These are phyloP conservation scores for Apamea monoglypha DNA, from an alignment of 2,888 invertebrate genomes.

Conservation along the genomic window DNA sequence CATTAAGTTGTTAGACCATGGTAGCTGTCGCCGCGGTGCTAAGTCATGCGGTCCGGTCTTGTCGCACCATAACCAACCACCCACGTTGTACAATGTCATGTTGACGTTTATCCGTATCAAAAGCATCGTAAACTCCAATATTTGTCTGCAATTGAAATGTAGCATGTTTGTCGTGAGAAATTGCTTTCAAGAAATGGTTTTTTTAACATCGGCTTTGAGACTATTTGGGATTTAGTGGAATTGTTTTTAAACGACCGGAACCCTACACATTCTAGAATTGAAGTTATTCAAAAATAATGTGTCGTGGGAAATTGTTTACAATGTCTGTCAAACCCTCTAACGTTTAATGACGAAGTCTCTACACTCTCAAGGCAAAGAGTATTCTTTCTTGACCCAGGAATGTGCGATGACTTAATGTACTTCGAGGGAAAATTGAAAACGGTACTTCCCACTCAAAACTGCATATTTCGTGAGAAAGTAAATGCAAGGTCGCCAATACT, in stretches of 20 bases:
- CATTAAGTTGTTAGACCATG: conserved; percentile 73
- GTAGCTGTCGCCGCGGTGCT: conserved; percentile 74
- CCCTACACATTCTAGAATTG: conserved; percentile 12
- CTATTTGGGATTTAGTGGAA: conserved; percentile 7
- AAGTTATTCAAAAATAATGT: background rate
- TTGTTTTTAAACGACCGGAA: background rate
- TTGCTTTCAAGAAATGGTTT: conserved; percentile 14
- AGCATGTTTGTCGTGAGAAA: conserved; percentile 44
- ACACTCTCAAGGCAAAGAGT: background rate
- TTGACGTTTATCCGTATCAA: conserved; percentile 66
- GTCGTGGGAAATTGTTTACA: conserved; percentile 1
- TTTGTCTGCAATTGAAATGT: conserved; percentile 58
- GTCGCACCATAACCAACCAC: conserved; percentile 76
- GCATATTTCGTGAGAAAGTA: conserved; percentile 55
- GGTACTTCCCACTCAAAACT: conserved; percentile 27
- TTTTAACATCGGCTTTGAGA: conserved; percentile 5
- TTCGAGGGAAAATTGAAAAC: conserved; percentile 27
- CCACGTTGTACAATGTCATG: conserved; percentile 71
- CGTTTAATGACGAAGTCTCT: conserved; percentile 1
- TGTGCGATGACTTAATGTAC: conserved; percentile 28
- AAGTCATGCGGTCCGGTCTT: conserved; percentile 75
- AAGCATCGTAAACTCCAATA: conserved; percentile 63
- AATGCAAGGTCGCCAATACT: conserved; percentile 46
- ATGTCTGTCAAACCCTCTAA: background rate
- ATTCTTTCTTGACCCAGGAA: conserved; percentile 23